phyloP scores from a whole-genome alignment of 1,140 invertebrate species.

The Meloidogyne floridensis region DNA sequence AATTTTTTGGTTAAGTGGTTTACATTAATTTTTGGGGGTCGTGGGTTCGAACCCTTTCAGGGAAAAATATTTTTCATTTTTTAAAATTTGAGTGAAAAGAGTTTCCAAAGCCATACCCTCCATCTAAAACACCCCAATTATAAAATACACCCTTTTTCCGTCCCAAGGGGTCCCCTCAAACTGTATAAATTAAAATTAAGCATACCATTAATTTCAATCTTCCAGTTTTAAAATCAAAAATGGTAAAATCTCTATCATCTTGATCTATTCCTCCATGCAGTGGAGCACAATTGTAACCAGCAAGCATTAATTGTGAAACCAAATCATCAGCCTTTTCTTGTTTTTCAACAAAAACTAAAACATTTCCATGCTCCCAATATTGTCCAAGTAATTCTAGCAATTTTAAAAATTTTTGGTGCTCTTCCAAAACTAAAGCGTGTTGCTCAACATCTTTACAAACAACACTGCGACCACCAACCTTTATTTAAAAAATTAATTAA shows the following conservation, averaged over 20 bases:
- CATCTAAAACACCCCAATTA: no score
- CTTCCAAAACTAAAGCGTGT: slow-evolving; percentile 87
- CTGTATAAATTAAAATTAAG: not conserved
- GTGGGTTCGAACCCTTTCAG: no score
- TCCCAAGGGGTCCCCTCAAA: no score
- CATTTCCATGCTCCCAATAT: slow-evolving; percentile 88
- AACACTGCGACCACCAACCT: slow-evolving; percentile 83
- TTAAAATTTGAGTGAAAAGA: no score
- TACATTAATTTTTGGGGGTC: no score
- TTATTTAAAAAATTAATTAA: not conserved
- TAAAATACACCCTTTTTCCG: no score
- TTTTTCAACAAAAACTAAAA: slow-evolving; percentile 97
- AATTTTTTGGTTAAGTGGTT: no score
- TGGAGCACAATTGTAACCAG: slow-evolving; percentile 89
- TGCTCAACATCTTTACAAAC: slow-evolving; percentile 98
- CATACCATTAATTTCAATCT: slow-evolving; percentile 74
- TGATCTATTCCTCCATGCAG: slow-evolving; percentile 99
- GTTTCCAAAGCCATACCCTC: no score
- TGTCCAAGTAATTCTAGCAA: slow-evolving; percentile 89
- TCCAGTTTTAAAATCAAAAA: slow-evolving; percentile 94
- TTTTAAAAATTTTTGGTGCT: slow-evolving; percentile 92
- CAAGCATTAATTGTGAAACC: slow-evolving; percentile 92
- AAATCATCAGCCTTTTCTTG: slow-evolving; percentile 93
- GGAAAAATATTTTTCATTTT: no score
- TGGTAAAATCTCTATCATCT: slow-evolving; percentile 95